phyloP scores from a whole-genome alignment of 2,888 invertebrate genomes.

The Sphecodes monilicornis region DNA sequence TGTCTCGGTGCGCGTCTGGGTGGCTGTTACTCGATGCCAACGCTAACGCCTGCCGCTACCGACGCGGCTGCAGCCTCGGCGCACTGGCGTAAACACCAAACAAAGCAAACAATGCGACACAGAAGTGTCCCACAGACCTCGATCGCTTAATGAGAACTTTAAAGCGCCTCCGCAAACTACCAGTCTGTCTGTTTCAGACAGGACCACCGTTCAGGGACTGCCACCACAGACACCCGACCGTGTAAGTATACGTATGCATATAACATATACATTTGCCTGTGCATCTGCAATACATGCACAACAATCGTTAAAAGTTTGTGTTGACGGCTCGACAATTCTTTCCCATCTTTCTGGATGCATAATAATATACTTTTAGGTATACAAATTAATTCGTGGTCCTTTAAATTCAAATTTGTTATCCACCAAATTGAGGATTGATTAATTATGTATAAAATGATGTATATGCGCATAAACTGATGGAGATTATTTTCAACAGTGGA shows the following conservation, averaged over 20 bases:
- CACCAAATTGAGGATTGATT: no score
- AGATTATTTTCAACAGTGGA: no score
- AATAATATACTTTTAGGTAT: background rate
- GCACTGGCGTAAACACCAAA: constrained; percentile 78
- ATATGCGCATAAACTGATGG: no score
- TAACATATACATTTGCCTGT: background rate
- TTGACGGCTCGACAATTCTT: background rate
- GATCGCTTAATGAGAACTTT: constrained; percentile 82
- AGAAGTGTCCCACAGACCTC: constrained; percentile 81
- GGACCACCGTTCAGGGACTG: constrained; percentile 22
- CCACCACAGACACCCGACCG: background rate
- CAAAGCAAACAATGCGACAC: constrained; percentile 80
- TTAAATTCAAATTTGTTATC: no score
- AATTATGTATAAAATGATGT: no score
- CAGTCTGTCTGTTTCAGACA: constrained; percentile 59
- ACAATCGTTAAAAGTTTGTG: background rate
- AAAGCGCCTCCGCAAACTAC: constrained; percentile 73
- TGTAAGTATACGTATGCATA: background rate
- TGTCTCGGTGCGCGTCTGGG: constrained; percentile 32
- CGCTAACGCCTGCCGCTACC: constrained; percentile 44
- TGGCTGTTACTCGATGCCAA: constrained; percentile 41
- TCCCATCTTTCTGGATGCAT: background rate
- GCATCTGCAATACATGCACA: background rate
- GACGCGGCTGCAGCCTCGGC: constrained; percentile 30
- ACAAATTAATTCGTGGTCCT: no score